phyloP scores from a whole-genome alignment of 2,113 vertebrate genomes.

The Suricata suricatta region DNA sequence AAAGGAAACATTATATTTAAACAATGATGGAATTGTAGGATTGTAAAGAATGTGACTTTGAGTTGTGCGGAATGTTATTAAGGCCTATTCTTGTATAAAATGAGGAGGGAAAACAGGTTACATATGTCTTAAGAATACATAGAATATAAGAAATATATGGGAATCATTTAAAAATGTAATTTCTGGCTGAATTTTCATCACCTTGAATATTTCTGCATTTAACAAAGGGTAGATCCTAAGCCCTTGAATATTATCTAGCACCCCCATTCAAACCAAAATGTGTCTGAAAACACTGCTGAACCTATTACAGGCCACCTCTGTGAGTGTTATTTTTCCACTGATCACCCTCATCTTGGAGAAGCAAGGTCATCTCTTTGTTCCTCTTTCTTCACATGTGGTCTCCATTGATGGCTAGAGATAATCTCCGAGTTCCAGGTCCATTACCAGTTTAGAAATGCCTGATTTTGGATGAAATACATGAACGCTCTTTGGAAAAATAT shows the following conservation, averaged over 20 bases:
- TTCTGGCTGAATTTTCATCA: neutral
- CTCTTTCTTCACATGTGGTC: neutral
- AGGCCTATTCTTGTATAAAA: neutral
- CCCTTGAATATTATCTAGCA: neutral
- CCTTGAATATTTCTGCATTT: neutral
- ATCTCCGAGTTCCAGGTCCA: neutral
- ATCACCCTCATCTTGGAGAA: neutral
- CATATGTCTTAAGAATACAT: neutral
- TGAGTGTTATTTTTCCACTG: neutral
- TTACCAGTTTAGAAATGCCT: neutral
- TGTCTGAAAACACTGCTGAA: neutral
- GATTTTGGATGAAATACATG: neutral
- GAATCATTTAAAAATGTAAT: neutral
- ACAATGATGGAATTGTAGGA: neutral
- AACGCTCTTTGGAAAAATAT: neutral
- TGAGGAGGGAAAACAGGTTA: neutral
- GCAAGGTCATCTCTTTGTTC: neutral
- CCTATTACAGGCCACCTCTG: rapidly evolving
- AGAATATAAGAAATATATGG: neutral
- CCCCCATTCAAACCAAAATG: neutral
- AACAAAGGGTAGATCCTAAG: neutral
- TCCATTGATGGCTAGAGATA: neutral
- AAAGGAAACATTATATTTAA: neutral
- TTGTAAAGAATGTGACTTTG: neutral
- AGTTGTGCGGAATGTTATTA: neutral